Base-by-base conservation (phyloP, 1,140 invertebrate species). In the Diprion similis region DNA sequence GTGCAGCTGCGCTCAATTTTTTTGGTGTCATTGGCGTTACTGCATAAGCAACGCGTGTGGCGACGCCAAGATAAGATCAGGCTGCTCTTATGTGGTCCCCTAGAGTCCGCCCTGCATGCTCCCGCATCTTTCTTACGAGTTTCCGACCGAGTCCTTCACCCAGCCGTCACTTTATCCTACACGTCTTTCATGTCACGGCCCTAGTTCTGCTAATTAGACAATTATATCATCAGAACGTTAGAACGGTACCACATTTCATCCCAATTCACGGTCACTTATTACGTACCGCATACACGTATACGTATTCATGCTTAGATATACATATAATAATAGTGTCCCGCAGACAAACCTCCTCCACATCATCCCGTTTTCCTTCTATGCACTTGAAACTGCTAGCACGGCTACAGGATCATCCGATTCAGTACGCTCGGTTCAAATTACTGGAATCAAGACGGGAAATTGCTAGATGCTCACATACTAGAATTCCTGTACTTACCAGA, bases 141-240 rank as follows among this genome's bases (percentile, higher is more conserved):
- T 59, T 59, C 9, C n/a, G 51, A 59, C 51, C 11, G 51, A 59
- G 9, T 59, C 51, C 51, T 6, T 59, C 51, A 17, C 51, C 6
- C 11, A 9, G 4, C 51, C n/a, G 51, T 17, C 51, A 13, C 51
- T 15, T 59, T 59, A 59, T 59, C 51, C 51, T 59, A 37, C 24
- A 37, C 0, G 80, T 81, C 80, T 78, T 75, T 80, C 73, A 79
- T 82, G 81, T 84, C 81, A 83, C 82, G 81, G 77, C 72, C 76
- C 75, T 80, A 74, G 51, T 17, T 59, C 11, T 17, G 51, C 9
- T 59, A 17, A 59, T 59, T 59, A 59, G 51, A 59, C 51, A 59
- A 59, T 59, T 59, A 59, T 37, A 37, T 17, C 51, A 13, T 59
- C 51, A 37, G 24, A 37, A 37, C 24, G 51, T 59, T 59, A 59